Evolutionary conservation across 2,797 vertebrate genomes (phyloP), one percentile per base, ranked within the genome.

Genomic region (Anomalospiza imberbis): DNA sequence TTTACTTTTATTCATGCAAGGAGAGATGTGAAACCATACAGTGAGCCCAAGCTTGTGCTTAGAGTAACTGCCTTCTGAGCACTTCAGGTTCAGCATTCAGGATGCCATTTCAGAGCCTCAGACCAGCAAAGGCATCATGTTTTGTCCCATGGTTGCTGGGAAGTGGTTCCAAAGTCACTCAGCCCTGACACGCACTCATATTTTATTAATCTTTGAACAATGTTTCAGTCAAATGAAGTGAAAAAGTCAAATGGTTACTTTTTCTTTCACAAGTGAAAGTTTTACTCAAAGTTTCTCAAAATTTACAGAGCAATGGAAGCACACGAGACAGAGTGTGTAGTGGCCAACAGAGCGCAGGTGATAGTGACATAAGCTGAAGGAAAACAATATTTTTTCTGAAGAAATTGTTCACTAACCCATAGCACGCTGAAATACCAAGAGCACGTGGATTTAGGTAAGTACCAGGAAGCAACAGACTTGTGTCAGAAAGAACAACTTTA

Each of bases 241-340:
- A 62, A 83, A 81, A 75, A 83, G 61, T 28, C 17, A 61, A 93
- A 86, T 11, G 28, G 89, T 94, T 96, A 92, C 77, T 91, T 89
- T 93, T 96, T 89, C 67, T 93, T 93, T 93, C 38, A 20, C 12
- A 54, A 92, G 73, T 53, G 79, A 94, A 94, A 95, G 85, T 88
- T 95, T 85, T 89, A 90, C 73, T 94, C 88, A 91, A 42, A 86
- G 88, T 66, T 92, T 95, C 86, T 95, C 67, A 63, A 86, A 94
- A 90, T 61, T 50, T 14, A 44, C 70, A 55, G 48, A 73, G 76
- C 32, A 38, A 19, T 93, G 89, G 70, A 89, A 90, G 32, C 29
- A 36, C 36, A 28, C 0, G 0, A 63, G 57, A 42, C 32, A 63
- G n/a, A n/a, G 13, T 22, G 29, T 25, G 5, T 53, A 60, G 65